Conservation (phyloP, 2,888 invertebrate species). For the Orthonevra nobilis region DNA sequence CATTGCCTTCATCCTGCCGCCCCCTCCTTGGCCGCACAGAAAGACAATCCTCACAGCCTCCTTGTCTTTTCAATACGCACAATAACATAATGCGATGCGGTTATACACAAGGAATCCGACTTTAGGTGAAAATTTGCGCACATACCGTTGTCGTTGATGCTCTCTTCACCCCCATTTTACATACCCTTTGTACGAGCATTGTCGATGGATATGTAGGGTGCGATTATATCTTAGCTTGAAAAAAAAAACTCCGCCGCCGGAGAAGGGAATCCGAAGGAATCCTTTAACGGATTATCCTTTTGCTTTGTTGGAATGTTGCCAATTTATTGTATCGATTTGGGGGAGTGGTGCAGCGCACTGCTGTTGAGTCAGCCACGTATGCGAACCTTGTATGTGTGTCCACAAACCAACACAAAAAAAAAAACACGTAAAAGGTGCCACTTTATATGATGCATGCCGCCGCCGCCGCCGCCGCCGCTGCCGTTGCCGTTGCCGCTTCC, state of each 20-base stretch:
- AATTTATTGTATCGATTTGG: conserved; percentile 56
- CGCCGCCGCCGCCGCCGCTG: too few relatives aligned
- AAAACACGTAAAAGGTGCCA: conserved; percentile 32
- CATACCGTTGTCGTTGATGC: conserved; percentile 26
- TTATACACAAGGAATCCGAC: conserved; percentile 60
- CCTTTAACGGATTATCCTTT: conserved; percentile 61
- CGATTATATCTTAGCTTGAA: too few relatives aligned
- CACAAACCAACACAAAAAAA: background rate
- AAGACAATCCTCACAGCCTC: background rate
- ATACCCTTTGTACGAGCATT: too few relatives aligned
- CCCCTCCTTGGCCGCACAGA: conserved; percentile 11
- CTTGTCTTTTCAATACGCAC: conserved; percentile 24
- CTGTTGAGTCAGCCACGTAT: too few relatives aligned
- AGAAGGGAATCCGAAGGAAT: conserved; percentile 54
- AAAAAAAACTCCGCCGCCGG: too few relatives aligned
- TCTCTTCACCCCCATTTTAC: conserved; percentile 22
- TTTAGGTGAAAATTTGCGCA: conserved; percentile 67
- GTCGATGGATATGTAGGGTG: too few relatives aligned
- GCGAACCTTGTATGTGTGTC: too few relatives aligned
- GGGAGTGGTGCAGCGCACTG: conserved; percentile 42
- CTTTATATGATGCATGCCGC: conserved; percentile 40
- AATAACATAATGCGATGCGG: conserved; percentile 55
- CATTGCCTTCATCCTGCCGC: too few relatives aligned
- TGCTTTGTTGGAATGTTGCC: conserved; percentile 65
- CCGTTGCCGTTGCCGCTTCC: too few relatives aligned